These are phyloP conservation scores for Alligator mississippiensis DNA, from an alignment of 2,113 vertebrate species.

Conservation along the genomic window DNA sequence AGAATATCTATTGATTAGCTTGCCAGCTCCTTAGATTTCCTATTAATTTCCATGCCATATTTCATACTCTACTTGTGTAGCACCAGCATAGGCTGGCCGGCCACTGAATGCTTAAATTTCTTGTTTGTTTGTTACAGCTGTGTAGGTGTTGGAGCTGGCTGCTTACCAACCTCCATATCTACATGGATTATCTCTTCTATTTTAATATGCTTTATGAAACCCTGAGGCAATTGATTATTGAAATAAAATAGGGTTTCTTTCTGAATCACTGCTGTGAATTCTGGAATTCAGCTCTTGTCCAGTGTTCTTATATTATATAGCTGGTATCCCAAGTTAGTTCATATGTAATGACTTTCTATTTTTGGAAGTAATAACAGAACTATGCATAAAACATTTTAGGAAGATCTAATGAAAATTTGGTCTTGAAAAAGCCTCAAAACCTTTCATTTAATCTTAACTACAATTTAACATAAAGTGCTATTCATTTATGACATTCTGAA, in stretches of 20 bases:
- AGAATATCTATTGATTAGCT: not conserved
- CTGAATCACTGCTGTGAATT: not conserved
- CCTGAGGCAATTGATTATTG: not conserved
- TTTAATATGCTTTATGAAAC: not conserved
- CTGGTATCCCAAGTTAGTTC: not conserved
- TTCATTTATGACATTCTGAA: not conserved
- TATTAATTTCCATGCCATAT: not conserved
- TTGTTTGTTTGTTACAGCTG: not conserved
- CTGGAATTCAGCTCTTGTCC: not conserved
- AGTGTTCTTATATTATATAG: not conserved
- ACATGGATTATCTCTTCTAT: not conserved
- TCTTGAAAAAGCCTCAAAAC: not conserved
- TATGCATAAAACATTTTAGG: not conserved
- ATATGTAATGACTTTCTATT: not conserved
- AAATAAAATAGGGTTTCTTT: not conserved
- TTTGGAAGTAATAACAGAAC: not conserved
- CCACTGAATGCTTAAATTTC: not conserved
- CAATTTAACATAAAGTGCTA: not conserved
- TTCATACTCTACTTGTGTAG: not conserved
- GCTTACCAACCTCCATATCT: not conserved
- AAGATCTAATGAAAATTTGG: not conserved
- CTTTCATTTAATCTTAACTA: not conserved
- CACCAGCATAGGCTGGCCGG: not conserved
- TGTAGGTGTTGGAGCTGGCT: not conserved
- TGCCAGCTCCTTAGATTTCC: not conserved